Base-by-base conservation (phyloP, 2,797 vertebrate genomes). In the Eupleurogrammus muticus region DNA sequence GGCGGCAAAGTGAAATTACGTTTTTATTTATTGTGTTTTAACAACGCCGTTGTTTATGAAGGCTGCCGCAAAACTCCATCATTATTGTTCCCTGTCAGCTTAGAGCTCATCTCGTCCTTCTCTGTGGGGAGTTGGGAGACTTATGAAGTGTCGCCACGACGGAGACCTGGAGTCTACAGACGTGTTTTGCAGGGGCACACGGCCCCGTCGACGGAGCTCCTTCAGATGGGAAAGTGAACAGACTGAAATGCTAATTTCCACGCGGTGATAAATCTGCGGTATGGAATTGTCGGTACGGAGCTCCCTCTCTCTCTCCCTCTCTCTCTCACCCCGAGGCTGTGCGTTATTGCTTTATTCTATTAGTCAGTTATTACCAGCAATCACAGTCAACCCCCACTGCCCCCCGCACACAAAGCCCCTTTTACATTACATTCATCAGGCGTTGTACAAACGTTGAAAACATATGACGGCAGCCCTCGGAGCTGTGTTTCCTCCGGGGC, bases 291-390 rank as follows among this genome's bases (percentile, higher is more conserved):
- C 90, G 88, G 90, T 87, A 89, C 81, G 76, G 87, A 84, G 87
- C 90, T 28, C n/a, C n/a, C n/a, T n/a, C n/a, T n/a, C n/a, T n/a
- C n/a, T n/a, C n/a, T n/a, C n/a, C n/a, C n/a, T n/a, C n/a, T n/a
- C n/a, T n/a, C 28, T 84, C 79, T 84, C 28, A 82, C 91, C 94
- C 91, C 1, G 84, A 94, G 94, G 94, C 93, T 69, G 74, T 80
- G 79, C 86, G 48, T 94, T 94, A 94, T 94, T 94, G 93, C 93
- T 94, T 95, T 94, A 95, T 95, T 95, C 94, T 95, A 95, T 95
- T 95, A 95, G 92, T 90, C 93, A 92, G 93, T 94, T 95, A 95
- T 94, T 94, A 94, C 92, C 92, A 93, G 93, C 92, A 92, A 94
- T 94, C 94, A 93, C 89, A 93, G 90, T 93, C 88, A 90, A 89